Conservation (phyloP, 1,140 invertebrate genomes). For the Octopus bimaculoides region DNA sequence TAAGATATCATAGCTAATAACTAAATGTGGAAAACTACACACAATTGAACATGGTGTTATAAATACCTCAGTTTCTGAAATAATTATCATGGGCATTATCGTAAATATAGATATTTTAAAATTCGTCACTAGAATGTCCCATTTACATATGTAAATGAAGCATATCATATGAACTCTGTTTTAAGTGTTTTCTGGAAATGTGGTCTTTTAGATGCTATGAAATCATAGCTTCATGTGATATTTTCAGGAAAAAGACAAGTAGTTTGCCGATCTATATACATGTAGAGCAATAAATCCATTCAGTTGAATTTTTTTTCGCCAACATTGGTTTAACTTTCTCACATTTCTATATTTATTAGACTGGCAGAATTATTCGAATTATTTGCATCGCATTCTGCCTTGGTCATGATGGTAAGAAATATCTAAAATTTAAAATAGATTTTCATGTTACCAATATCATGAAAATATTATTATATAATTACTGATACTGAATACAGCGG, state of each 20-base stretch:
- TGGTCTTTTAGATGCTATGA: not conserved
- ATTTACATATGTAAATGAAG: not conserved
- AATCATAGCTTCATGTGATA: not conserved
- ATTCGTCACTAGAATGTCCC: not conserved
- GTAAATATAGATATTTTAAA: not conserved
- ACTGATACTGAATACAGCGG: not conserved
- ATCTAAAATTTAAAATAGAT: not conserved
- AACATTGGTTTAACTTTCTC: not conserved
- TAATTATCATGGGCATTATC: not conserved
- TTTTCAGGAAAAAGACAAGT: slow-evolving; percentile 1
- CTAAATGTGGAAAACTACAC: not conserved
- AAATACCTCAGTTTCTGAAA: not conserved
- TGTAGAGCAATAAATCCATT: not conserved
- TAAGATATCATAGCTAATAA: not conserved
- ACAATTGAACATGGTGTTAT: not conserved
- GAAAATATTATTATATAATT: not conserved
- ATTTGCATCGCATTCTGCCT: not conserved
- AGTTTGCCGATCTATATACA: not conserved
- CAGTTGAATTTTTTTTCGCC: not conserved
- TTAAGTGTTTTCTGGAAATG: not conserved
- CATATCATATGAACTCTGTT: not conserved
- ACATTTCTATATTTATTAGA: not conserved
- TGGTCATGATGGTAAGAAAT: slow-evolving; percentile 1
- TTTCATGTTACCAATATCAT: not conserved
- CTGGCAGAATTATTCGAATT: not conserved